These are phyloP conservation scores for Parapsyche elsis DNA, from an alignment of 1,140 invertebrate genomes.

Conservation along the genomic window DNA sequence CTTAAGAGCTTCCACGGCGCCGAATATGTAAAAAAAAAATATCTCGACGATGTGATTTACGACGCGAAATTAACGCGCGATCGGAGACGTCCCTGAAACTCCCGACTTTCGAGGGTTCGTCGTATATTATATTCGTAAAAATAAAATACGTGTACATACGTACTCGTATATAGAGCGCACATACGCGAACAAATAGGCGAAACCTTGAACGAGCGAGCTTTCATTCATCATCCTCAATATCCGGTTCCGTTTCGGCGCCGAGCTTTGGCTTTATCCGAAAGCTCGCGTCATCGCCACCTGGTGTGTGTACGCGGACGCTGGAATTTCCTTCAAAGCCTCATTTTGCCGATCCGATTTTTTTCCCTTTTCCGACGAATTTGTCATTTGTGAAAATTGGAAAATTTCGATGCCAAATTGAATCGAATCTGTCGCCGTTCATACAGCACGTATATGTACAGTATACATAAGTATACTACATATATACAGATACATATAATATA, in stretches of 20 bases:
- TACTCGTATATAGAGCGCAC: too few species aligned
- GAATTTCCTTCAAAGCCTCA: not conserved
- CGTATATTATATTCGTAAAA: too few species aligned
- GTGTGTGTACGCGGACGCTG: not conserved
- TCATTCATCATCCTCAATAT: not conserved
- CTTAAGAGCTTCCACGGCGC: not conserved
- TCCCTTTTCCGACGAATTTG: not conserved
- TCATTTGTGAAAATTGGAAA: conserved; percentile 13
- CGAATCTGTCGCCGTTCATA: not conserved
- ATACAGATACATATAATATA: too few species aligned
- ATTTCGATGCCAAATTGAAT: not conserved
- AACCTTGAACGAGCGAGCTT: not conserved
- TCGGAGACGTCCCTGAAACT: not conserved
- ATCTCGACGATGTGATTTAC: conserved; percentile 20
- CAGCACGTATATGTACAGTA: too few species aligned
- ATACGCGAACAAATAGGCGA: too few species aligned
- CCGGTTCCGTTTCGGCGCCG: not conserved
- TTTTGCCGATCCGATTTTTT: not conserved
- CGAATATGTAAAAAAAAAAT: not conserved
- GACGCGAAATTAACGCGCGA: conserved; percentile 19
- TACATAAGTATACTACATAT: not conserved
- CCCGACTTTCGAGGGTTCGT: too few species aligned
- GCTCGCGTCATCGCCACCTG: conserved; percentile 19
- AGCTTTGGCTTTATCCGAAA: not conserved
- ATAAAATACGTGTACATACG: too few species aligned